Evolutionary conservation across 2,113 vertebrate genomes (phyloP), one percentile per base, ranked within the genome.

Genomic region (Charina bottae): DNA sequence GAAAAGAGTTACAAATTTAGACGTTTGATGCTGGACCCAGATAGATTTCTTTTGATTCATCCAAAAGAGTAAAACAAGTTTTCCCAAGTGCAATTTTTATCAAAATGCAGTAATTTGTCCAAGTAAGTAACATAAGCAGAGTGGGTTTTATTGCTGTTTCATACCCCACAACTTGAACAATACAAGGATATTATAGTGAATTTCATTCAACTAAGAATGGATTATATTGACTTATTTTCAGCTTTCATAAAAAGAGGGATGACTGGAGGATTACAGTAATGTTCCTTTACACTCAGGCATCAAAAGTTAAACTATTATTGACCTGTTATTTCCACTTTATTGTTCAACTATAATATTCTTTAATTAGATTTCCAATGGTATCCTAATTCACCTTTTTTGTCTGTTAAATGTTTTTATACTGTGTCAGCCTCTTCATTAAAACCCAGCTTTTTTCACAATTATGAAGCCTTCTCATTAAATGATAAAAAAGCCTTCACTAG

Each of bases 341-440:
- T 93, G 26, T 92, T 90, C 87, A 85, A 78, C 37, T 92, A 46
- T 90, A 26, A 89, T 93, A 94, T 92, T 93, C 84, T 60, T 90
- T 97, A 96, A 95, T 93, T 90, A 95, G 91, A 78, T 95, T 90
- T 96, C 83, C 56, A 93, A 59, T 68, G 86, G 64, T 90, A 93
- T 64, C n/a, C 93, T 94, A 91, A 91, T 94, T 96, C 93, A 93
- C 89, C 72, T 92, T 94, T 78, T 94, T 93, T 72, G 62, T 55
- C 62, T 90, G 64, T 62, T 91, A 93, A 90, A 42, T 72, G 92
- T 37, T 15, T 17, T 93, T 95, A 24, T 83, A 33, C 89, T 72
- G 26, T 59, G 90, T 94, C 88, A 92, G 33, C 17, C 91, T 93
- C 87, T 94, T 96, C 93, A 91, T 94, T 93, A 95, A 87, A 94